Evolutionary conservation across 2,113 vertebrate genomes (phyloP).

Genomic region (Ctenomys sociabilis): DNA sequence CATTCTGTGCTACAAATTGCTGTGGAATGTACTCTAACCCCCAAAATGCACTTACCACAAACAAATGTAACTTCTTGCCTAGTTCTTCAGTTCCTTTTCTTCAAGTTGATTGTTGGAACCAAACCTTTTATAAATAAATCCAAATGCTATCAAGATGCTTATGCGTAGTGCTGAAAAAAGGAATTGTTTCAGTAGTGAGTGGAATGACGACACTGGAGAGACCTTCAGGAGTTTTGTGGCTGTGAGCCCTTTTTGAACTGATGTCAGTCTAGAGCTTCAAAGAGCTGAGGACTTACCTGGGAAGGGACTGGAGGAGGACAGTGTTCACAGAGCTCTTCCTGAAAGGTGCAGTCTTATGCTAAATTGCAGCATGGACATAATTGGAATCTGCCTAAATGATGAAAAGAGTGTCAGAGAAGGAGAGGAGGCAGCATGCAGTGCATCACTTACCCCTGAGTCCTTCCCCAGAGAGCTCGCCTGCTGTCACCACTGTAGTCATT

Average conservation of each 20-base stretch:
- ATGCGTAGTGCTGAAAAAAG: neutral
- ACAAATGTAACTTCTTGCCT: neutral
- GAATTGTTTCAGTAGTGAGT: neutral
- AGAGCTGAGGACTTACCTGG: neutral
- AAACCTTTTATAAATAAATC: neutral
- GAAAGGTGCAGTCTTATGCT: neutral
- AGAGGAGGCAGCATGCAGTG: neutral
- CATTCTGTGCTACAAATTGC: neutral
- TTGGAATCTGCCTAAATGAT: neutral
- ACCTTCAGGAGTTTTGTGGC: neutral
- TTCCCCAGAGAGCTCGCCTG: neutral
- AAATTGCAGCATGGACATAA: neutral
- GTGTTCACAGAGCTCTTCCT: neutral
- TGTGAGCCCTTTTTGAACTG: neutral
- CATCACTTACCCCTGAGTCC: rapidly evolving
- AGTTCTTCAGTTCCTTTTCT: neutral
- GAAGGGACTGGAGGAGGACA: neutral
- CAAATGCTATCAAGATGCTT: neutral
- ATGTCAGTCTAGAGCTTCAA: neutral
- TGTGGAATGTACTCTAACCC: neutral
- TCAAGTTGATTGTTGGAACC: neutral
- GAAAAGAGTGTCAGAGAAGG: neutral
- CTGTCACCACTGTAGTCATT: neutral
- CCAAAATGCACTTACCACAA: neutral
- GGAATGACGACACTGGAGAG: neutral